phyloP scores from a whole-genome alignment of 2,888 invertebrate genomes.

The Nycteola revayana region DNA sequence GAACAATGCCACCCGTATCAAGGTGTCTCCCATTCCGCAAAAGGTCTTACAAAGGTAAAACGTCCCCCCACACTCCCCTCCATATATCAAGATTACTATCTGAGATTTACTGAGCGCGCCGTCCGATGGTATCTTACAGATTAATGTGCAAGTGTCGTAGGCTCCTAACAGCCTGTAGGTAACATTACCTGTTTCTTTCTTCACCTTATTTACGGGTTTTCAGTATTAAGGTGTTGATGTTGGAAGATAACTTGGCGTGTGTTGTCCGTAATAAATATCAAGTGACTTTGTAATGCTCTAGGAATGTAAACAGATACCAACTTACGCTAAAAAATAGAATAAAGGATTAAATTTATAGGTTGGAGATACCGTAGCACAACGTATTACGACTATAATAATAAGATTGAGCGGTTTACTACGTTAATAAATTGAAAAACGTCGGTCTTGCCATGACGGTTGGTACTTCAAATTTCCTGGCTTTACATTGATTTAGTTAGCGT shows the following conservation, averaged over 20 bases:
- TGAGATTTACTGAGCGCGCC: conserved; percentile 65
- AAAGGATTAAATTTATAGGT: too few relatives aligned
- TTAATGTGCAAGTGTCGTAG: conserved; percentile 64
- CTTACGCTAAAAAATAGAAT: too few relatives aligned
- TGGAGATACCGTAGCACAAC: too few relatives aligned
- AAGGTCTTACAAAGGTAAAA: conserved; percentile 42
- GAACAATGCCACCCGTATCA: conserved; percentile 40
- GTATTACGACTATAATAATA: too few relatives aligned
- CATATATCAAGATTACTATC: conserved; percentile 73
- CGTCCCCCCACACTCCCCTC: conserved; percentile 32
- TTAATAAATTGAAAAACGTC: too few relatives aligned
- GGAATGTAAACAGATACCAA: conserved; percentile 5
- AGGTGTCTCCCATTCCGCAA: conserved; percentile 38
- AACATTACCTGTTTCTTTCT: conserved; percentile 47
- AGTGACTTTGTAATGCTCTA: conserved; percentile 3
- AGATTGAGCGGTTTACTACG: too few relatives aligned
- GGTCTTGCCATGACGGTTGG: background rate
- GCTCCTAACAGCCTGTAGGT: conserved; percentile 50
- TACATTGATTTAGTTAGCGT: background rate
- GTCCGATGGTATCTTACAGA: conserved; percentile 71
- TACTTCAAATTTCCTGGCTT: background rate
- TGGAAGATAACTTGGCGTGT: conserved; percentile 28
- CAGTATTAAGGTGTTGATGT: conserved; percentile 17
- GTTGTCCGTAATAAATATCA: conserved; percentile 17
- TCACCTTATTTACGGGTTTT: conserved; percentile 44